Percentiles rank a stretch among this genome's conserved stretches.
These are phyloP conservation scores for Lasioglossum marginatum DNA, from an alignment of 2,888 invertebrate species.

Conservation along the genomic window DNA sequence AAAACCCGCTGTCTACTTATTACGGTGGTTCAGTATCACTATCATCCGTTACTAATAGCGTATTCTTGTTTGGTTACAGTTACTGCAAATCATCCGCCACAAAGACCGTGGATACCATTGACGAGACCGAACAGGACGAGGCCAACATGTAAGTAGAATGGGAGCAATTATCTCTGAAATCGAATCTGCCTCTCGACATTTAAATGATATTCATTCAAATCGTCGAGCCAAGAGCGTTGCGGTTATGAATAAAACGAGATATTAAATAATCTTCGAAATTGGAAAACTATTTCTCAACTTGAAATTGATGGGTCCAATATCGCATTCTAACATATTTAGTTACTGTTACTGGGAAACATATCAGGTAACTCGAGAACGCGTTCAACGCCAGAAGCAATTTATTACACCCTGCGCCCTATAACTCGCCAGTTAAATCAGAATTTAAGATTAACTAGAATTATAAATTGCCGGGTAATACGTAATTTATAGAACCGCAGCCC, in stretches of 20 bases:
- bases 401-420: not conserved
- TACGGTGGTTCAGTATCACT: not conserved
- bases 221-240: too few relatives aligned
- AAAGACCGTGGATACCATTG: slow-evolving; percentile 97
- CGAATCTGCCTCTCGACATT: not conserved
- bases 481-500: not conserved
- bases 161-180: not conserved
- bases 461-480: slow-evolving; percentile 3
- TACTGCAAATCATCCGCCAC: slow-evolving; percentile 94
- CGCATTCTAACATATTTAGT: slow-evolving; percentile 1
- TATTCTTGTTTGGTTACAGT: slow-evolving; percentile 88
- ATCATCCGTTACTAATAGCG: not conserved
- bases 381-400: slow-evolving; percentile 5
- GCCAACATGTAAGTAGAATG: slow-evolving; percentile 92
- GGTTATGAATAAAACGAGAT: not conserved
- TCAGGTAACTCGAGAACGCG: slow-evolving; percentile 1
- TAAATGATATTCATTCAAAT: not conserved
- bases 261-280: not conserved
- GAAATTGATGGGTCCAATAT: not conserved
- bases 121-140: slow-evolving; percentile 94
- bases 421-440: slow-evolving; percentile 3
- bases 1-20: too few relatives aligned
- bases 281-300: not conserved
- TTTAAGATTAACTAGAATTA: slow-evolving; percentile 1
- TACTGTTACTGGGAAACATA: slow-evolving; percentile 12